Evolutionary conservation across 2,113 vertebrate species (phyloP).

Genomic region (Taurulus bubalis): DNA sequence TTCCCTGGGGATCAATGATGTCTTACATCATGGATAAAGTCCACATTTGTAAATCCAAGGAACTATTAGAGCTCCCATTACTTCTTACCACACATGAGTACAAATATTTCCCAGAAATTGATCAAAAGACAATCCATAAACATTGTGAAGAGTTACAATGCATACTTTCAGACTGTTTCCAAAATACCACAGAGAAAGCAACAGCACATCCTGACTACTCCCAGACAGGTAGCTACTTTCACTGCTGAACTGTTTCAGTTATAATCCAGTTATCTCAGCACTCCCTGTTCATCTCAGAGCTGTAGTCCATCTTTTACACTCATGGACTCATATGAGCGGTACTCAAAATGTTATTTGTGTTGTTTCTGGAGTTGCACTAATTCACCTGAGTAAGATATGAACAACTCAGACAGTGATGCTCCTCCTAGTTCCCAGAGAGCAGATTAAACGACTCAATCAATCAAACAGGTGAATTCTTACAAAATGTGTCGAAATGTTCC

Average conservation of each 20-base stretch:
- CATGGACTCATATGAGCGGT: neutral
- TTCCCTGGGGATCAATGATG: too few species aligned
- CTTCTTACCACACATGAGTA: neutral
- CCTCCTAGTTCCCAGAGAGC: neutral
- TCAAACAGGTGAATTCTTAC: conserved; percentile 13
- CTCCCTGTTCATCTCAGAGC: conserved; percentile 13
- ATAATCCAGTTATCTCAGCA: neutral
- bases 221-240: neutral
- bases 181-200: neutral
- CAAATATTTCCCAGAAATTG: neutral
- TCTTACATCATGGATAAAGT: neutral
- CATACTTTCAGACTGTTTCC: neutral
- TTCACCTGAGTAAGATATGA: neutral
- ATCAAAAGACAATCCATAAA: neutral
- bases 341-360: neutral
- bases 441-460: conserved; percentile 24
- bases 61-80: neutral
- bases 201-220: conserved; percentile 16
- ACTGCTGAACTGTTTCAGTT: conserved; percentile 16
- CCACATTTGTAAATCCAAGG: neutral
- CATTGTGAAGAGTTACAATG: neutral
- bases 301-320: neutral
- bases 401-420: neutral
- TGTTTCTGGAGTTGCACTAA: neutral
- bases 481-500: neutral